Evolutionary conservation across 2,888 invertebrate species (phyloP).

Genomic region (Tromatobia lineatoria): DNA sequence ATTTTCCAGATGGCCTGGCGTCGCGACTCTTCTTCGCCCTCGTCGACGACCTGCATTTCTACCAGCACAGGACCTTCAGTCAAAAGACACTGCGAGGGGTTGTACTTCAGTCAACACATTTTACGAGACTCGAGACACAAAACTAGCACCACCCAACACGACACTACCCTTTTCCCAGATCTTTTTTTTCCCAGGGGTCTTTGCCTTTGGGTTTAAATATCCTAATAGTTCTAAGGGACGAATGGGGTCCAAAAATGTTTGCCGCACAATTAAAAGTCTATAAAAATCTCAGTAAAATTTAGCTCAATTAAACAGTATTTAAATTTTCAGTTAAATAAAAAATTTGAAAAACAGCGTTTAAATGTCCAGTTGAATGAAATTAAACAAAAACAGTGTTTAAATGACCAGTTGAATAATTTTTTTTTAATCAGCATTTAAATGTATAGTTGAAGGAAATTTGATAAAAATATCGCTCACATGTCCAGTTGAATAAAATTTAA

Average conservation of each 20-base stretch:
- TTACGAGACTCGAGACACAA: constrained; percentile 64
- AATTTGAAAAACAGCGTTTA: no score
- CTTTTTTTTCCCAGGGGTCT: constrained; percentile 22
- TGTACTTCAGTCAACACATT: constrained; percentile 73
- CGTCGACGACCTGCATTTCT: constrained; percentile 61
- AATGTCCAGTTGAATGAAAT: no score
- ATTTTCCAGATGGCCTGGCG: constrained; percentile 82
- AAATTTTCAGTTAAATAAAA: no score
- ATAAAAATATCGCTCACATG: no score
- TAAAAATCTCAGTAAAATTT: not conserved
- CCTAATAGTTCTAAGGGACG: not conserved
- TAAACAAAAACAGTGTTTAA: no score
- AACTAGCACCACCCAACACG: constrained; percentile 70
- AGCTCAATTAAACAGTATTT: no score
- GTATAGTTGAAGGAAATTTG: no score
- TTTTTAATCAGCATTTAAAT: no score
- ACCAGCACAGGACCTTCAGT: constrained; percentile 25
- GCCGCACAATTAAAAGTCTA: not conserved
- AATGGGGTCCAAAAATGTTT: not conserved
- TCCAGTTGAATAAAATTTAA: no score
- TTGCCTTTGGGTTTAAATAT: constrained; percentile 8
- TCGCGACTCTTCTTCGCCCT: constrained; percentile 59
- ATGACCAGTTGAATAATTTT: no score
- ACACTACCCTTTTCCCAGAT: constrained; percentile 69
- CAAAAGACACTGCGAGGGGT: constrained; percentile 36